Evolutionary conservation across 2,888 invertebrate genomes (phyloP).

Genomic region (Orchesella flavescens): DNA sequence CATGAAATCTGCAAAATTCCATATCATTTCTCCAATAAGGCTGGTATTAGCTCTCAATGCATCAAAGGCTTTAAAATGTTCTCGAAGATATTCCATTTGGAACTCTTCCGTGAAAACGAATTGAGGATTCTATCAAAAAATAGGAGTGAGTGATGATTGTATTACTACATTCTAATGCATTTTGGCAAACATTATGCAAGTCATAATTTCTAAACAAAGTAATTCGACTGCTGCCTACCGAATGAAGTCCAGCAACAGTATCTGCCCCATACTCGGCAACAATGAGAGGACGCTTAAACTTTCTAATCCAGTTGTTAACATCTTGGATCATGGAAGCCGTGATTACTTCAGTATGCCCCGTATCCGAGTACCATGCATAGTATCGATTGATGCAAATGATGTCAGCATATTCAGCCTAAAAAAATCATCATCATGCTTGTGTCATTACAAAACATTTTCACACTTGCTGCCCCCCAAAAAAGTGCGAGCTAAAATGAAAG

Average conservation of each 20-base stretch:
- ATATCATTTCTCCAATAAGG: constrained; percentile 80
- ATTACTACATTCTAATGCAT: too few relatives aligned
- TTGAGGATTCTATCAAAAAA: constrained; percentile 76
- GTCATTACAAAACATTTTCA: too few relatives aligned
- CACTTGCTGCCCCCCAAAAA: too few relatives aligned
- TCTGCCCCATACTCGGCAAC: constrained; percentile 98
- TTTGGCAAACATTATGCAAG: too few relatives aligned
- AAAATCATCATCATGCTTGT: constrained; percentile 35
- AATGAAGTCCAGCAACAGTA: constrained; percentile 91
- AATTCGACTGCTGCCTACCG: constrained; percentile 79
- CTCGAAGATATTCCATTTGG: constrained; percentile 77
- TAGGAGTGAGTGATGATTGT: too few relatives aligned
- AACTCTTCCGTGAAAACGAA: constrained; percentile 80
- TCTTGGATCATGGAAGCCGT: constrained; percentile 82
- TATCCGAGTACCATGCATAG: constrained; percentile 93
- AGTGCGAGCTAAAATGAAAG: too few relatives aligned
- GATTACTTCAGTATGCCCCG: constrained; percentile 87
- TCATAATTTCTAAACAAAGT: too few relatives aligned
- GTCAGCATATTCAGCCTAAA: constrained; percentile 85
- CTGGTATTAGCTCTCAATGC: constrained; percentile 74
- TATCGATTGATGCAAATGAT: constrained; percentile 96
- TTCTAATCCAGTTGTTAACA: constrained; percentile 85
- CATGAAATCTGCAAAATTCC: constrained; percentile 82
- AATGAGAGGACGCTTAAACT: constrained; percentile 89
- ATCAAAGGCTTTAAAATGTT: constrained; percentile 79